These are phyloP conservation scores for Gambusia yucatana DNA, from an alignment of 2,797 vertebrate genomes.

Conservation along the genomic window DNA sequence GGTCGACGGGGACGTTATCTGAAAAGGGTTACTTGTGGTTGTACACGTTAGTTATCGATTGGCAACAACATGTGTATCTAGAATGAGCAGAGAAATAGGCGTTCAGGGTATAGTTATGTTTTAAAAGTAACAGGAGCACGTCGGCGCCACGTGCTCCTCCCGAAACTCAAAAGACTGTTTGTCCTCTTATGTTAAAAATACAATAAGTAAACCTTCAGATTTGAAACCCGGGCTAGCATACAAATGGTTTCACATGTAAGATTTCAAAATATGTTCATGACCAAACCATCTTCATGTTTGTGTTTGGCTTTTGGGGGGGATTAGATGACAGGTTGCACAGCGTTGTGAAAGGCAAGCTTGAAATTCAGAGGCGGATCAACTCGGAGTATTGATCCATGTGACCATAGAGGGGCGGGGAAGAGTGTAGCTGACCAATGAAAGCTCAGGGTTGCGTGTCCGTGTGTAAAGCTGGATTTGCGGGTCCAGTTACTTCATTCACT, in stretches of 20 bases:
- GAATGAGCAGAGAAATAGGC: neutral
- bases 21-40: neutral
- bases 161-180: neutral
- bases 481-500: slow-evolving; percentile 20
- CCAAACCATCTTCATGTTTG: neutral
- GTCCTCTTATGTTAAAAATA: neutral
- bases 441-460: neutral
- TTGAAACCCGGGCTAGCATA: neutral
- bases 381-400: slow-evolving; percentile 52
- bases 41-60: accelerated
- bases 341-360: slow-evolving; percentile 25
- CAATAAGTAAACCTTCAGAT: neutral
- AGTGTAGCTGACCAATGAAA: slow-evolving; percentile 42
- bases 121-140: slow-evolving; percentile 22
- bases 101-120: neutral
- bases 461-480: slow-evolving; percentile 30
- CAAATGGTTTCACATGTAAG: neutral
- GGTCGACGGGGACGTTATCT: slow-evolving; percentile 26
- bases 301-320: neutral
- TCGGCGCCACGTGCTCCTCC: slow-evolving; percentile 72
- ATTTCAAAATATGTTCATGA: too few species aligned
- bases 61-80: neutral
- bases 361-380: slow-evolving; percentile 21
- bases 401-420: slow-evolving; percentile 46
- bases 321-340: slow-evolving; percentile 41